These are phyloP conservation scores for Otus sunia DNA, from an alignment of 2,113 vertebrate species.

Conservation along the genomic window DNA sequence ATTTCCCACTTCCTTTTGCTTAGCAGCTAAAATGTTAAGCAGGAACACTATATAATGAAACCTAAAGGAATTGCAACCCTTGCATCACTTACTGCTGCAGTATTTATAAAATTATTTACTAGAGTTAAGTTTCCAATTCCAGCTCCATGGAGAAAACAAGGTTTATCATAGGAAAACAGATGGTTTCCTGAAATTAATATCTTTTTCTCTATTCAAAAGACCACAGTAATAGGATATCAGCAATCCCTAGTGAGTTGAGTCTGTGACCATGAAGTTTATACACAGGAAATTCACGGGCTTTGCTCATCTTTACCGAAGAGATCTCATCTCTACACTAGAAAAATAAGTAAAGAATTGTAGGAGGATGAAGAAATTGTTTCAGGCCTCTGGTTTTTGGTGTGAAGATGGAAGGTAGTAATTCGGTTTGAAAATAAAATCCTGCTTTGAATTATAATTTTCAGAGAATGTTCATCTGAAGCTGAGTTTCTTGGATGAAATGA, in stretches of 20 bases:
- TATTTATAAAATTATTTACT: slow-evolving; percentile 17
- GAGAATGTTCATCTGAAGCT: background rate
- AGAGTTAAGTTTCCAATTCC: background rate
- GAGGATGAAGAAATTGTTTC: background rate
- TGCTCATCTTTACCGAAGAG: background rate
- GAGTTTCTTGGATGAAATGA: background rate
- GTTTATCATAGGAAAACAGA: slow-evolving; percentile 46
- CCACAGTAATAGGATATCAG: background rate
- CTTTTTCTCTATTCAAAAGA: background rate
- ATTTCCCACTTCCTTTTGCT: background rate
- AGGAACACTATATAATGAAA: background rate
- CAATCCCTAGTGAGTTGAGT: background rate
- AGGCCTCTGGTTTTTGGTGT: background rate
- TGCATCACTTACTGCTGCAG: background rate
- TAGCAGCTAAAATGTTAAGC: background rate
- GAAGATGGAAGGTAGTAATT: background rate
- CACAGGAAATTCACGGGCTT: background rate
- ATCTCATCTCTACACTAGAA: background rate
- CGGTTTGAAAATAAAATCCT: background rate
- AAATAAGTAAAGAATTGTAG: background rate
- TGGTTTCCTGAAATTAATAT: slow-evolving; percentile 21
- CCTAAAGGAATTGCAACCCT: background rate
- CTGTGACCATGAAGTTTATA: background rate
- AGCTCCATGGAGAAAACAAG: background rate
- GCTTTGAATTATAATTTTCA: background rate